These are phyloP conservation scores for Collichthys lucidus DNA, from an alignment of 2,113 vertebrate genomes.

Conservation along the genomic window DNA sequence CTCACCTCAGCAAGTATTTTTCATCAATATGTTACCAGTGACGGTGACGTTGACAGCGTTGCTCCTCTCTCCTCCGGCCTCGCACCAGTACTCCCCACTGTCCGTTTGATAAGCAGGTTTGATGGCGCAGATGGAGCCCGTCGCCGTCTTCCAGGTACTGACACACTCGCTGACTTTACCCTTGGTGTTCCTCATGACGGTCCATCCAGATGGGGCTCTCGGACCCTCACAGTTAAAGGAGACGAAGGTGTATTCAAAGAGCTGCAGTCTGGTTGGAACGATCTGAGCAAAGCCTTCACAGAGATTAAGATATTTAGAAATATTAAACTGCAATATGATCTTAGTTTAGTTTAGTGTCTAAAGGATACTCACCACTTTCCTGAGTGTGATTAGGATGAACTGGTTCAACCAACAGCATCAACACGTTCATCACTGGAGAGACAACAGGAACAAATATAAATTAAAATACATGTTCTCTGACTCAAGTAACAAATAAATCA, in stretches of 20 bases:
- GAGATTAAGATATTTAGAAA: neutral
- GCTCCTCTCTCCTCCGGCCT: slow-evolving; percentile 10
- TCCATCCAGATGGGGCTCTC: accelerated
- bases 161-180: neutral
- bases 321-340: neutral
- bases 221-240: neutral
- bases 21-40: neutral
- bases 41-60: slow-evolving; percentile 7
- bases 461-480: too few relatives aligned
- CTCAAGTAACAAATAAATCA: too few relatives aligned
- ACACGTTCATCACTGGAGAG: neutral
- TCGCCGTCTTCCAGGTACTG: neutral
- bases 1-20: neutral
- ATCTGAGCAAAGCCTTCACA: neutral
- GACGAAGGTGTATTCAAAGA: slow-evolving; percentile 24
- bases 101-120: neutral
- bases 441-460: neutral
- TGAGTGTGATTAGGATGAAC: accelerated
- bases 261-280: slow-evolving; percentile 21
- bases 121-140: accelerated
- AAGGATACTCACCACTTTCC: neutral
- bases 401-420: neutral
- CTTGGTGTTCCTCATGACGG: neutral
- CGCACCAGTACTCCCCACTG: slow-evolving; percentile 41
- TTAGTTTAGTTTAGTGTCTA: neutral